These are phyloP conservation scores for Caenorhabditis wallacei DNA, from an alignment of 2,888 invertebrate species.

Conservation along the genomic window DNA sequence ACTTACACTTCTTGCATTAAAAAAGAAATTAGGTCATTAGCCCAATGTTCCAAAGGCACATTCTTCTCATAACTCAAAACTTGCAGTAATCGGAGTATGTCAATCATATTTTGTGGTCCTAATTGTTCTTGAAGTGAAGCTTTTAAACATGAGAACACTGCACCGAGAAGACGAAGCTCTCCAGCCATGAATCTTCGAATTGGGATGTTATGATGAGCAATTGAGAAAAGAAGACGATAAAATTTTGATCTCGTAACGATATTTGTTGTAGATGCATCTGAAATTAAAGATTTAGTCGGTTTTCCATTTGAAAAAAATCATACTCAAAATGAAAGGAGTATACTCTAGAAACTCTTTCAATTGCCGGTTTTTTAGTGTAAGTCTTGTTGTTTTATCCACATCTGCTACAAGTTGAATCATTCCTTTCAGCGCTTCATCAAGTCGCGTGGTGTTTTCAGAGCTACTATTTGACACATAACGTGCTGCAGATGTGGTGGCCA, in stretches of 20 bases:
- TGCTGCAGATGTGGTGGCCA: slow-evolving; percentile 67
- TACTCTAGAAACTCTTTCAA: slow-evolving; percentile 68
- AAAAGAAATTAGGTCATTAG: slow-evolving; percentile 74
- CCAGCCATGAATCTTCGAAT: slow-evolving; percentile 74
- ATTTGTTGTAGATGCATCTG: slow-evolving; percentile 63
- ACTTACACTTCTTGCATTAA: slow-evolving; percentile 77
- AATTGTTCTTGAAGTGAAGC: slow-evolving; percentile 74
- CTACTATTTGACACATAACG: slow-evolving; percentile 67
- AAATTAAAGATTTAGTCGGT: not conserved
- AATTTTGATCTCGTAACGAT: slow-evolving; percentile 71
- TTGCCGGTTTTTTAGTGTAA: slow-evolving; percentile 54
- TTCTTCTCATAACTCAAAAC: slow-evolving; percentile 77
- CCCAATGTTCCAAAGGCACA: slow-evolving; percentile 74
- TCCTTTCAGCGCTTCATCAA: slow-evolving; percentile 70
- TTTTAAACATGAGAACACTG: slow-evolving; percentile 75
- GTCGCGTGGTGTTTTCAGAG: slow-evolving; percentile 60
- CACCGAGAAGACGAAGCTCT: slow-evolving; percentile 71
- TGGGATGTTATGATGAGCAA: slow-evolving; percentile 74
- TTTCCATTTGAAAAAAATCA: not conserved
- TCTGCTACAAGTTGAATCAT: slow-evolving; percentile 61
- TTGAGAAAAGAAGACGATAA: slow-evolving; percentile 71
- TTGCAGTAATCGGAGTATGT: slow-evolving; percentile 77
- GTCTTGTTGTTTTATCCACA: slow-evolving; percentile 66
- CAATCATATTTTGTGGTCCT: slow-evolving; percentile 80
- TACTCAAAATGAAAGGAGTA: slow-evolving; percentile 62